phyloP scores from a whole-genome alignment of 2,113 vertebrate genomes.

The Coregonus clupeaformis region DNA sequence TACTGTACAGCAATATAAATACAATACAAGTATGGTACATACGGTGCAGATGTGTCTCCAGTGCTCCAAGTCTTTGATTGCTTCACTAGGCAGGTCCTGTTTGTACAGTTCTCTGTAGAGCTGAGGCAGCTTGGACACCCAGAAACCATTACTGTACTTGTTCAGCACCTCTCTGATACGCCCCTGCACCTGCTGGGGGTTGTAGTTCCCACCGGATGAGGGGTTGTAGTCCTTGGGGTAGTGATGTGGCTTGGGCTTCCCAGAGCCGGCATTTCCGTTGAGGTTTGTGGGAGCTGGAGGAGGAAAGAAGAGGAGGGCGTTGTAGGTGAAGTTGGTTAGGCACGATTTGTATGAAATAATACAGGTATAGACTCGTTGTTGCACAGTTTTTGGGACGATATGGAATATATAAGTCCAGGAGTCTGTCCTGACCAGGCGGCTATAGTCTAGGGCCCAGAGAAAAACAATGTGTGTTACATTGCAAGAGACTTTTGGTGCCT shows the following conservation, averaged over 20 bases:
- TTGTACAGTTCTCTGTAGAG: slow-evolving; percentile 86
- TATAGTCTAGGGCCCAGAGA: too few species aligned
- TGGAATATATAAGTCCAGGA: too few species aligned
- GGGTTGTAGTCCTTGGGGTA: slow-evolving; percentile 5
- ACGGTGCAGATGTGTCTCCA: slow-evolving; percentile 89
- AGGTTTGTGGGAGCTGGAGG: slow-evolving; percentile 52
- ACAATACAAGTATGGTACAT: slow-evolving; percentile 39
- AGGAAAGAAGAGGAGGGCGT: background rate
- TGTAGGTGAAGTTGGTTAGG: too few species aligned
- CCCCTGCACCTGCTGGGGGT: slow-evolving; percentile 76
- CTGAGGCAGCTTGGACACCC: slow-evolving; percentile 86
- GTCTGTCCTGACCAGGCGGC: too few species aligned
- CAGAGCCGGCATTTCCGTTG: slow-evolving; percentile 52
- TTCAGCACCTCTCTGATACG: slow-evolving; percentile 81
- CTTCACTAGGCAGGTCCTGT: slow-evolving; percentile 81
- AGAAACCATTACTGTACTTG: slow-evolving; percentile 86
- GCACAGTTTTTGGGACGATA: too few species aligned
- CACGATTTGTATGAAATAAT: too few species aligned
- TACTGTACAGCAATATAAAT: too few species aligned
- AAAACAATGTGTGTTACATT: too few species aligned
- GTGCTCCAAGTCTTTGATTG: slow-evolving; percentile 80
- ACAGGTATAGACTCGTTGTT: too few species aligned
- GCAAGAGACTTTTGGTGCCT: too few species aligned
- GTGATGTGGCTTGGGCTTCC: slow-evolving; percentile 24
- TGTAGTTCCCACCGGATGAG: slow-evolving; percentile 15